These are phyloP conservation scores for Acromyrmex charruanus DNA, from an alignment of 1,140 invertebrate species.

Conservation along the genomic window DNA sequence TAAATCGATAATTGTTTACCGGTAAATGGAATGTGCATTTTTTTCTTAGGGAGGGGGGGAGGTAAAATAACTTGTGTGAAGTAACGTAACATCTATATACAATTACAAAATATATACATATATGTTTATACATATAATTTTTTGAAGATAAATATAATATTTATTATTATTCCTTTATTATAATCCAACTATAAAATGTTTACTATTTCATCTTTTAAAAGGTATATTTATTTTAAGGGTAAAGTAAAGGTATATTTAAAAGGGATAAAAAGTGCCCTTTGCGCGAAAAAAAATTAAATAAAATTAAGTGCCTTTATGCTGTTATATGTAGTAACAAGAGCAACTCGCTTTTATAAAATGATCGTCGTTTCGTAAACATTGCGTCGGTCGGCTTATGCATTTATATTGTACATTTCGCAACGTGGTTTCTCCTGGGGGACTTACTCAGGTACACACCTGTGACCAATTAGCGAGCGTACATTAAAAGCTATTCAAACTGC, in stretches of 20 bases:
- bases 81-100: background rate
- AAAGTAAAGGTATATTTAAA: background rate
- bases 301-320: background rate
- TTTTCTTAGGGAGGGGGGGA: background rate
- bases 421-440: slow-evolving; percentile 29
- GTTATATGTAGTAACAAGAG: slow-evolving; percentile 12
- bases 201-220: background rate
- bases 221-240: background rate
- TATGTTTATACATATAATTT: background rate
- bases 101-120: background rate
- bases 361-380: slow-evolving; percentile 55
- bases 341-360: slow-evolving; percentile 37
- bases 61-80: background rate
- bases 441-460: slow-evolving; percentile 48
- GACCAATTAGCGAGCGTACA: slow-evolving; percentile 50
- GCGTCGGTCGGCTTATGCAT: slow-evolving; percentile 18
- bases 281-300: background rate
- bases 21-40: background rate
- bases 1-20: background rate
- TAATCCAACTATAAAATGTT: background rate
- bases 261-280: background rate
- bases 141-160: background rate
- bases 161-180: background rate
- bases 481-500: slow-evolving; percentile 58
- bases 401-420: slow-evolving; percentile 36